Evolutionary conservation across 2,797 vertebrate genomes (phyloP).

Genomic region (Crenuchus spilurus): DNA sequence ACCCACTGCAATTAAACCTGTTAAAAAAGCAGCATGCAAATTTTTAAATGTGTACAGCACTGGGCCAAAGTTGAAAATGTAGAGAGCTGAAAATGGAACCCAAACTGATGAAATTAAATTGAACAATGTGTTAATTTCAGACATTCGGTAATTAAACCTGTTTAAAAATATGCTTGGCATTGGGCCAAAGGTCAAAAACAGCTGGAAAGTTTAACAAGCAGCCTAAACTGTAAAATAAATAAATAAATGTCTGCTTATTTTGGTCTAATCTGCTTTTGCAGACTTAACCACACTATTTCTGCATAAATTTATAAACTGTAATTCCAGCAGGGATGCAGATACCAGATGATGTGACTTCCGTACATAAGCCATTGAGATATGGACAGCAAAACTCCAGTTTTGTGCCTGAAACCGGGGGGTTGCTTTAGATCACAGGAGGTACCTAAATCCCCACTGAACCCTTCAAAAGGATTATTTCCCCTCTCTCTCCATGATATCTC

Average conservation of each 20-base stretch:
- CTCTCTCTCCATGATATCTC: constrained; percentile 75
- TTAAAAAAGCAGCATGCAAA: background rate
- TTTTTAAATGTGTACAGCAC: background rate
- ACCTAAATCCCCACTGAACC: constrained; percentile 72
- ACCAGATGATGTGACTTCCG: background rate
- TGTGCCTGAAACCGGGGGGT: constrained; percentile 64
- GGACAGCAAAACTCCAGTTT: constrained; percentile 31
- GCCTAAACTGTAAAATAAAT: background rate
- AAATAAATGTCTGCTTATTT: background rate
- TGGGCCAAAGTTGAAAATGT: background rate
- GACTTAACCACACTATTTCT: background rate
- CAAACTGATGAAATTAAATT: background rate
- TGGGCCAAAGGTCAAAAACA: background rate
- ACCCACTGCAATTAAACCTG: background rate
- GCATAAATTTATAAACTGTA: background rate
- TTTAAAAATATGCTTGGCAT: background rate
- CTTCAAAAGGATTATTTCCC: constrained; percentile 76
- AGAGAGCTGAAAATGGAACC: background rate
- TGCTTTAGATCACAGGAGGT: constrained; percentile 68
- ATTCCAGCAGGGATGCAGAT: background rate
- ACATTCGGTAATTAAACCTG: background rate
- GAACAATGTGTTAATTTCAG: background rate
- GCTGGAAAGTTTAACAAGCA: background rate
- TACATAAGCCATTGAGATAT: background rate
- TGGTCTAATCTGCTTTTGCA: background rate